A percentile compares a stretch with the other conserved stretches of the same genome.
Evolutionary conservation across 2,888 invertebrate species (phyloP).

Genomic region (Melanophora roralis): DNA sequence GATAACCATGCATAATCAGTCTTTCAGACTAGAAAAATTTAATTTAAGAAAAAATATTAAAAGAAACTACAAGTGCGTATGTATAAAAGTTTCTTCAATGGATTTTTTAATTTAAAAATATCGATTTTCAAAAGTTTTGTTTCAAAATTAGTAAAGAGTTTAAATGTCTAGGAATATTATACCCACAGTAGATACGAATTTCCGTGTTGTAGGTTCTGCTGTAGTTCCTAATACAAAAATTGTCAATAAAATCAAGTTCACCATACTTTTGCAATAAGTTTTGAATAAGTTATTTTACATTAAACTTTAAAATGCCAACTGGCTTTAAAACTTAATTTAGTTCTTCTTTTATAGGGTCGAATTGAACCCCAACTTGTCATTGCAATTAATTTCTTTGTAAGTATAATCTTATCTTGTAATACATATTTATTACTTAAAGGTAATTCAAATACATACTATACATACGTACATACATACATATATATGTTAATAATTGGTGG

Average conservation of each 20-base stretch:
- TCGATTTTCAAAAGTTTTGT: no score
- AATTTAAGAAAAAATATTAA: no score
- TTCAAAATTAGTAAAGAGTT: no score
- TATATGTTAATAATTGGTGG: background rate
- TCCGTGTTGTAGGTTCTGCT: background rate
- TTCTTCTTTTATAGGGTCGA: no score
- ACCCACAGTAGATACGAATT: conserved; percentile 11
- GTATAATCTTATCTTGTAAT: background rate
- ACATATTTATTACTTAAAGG: background rate
- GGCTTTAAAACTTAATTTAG: no score
- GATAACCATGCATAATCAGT: conserved; percentile 22
- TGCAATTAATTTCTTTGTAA: background rate
- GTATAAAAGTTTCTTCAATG: no score
- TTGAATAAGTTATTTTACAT: background rate
- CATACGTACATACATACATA: no score
- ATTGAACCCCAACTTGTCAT: no score
- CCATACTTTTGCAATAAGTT: background rate
- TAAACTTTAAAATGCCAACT: conserved; percentile 2
- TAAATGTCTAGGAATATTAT: no score
- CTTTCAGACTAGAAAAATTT: conserved; percentile 15
- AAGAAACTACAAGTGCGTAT: no score
- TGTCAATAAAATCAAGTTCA: background rate
- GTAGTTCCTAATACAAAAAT: background rate
- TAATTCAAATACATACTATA: background rate
- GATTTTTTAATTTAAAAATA: no score